These are phyloP conservation scores for Tipula confusa DNA, from an alignment of 2,888 invertebrate genomes.

Conservation along the genomic window DNA sequence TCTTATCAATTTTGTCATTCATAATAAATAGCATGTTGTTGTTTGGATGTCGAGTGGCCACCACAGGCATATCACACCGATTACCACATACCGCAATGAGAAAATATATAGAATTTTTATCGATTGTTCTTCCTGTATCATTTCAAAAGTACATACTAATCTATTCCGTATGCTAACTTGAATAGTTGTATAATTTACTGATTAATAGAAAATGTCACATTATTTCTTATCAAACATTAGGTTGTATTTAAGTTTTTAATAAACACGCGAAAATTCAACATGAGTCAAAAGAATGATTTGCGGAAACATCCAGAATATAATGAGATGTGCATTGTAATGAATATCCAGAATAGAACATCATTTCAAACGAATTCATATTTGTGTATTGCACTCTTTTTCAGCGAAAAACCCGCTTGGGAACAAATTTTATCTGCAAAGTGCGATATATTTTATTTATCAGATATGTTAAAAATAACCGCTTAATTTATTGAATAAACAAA, in stretches of 20 bases:
- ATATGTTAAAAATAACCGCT: too few relatives aligned
- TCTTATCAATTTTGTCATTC: background rate
- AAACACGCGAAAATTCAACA: background rate
- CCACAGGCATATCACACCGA: background rate
- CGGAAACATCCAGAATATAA: too few relatives aligned
- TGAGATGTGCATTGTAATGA: too few relatives aligned
- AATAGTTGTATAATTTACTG: background rate
- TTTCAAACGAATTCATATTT: too few relatives aligned
- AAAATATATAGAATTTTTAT: background rate
- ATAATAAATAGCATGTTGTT: background rate
- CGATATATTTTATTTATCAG: too few relatives aligned
- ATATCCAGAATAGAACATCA: too few relatives aligned
- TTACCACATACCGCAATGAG: background rate
- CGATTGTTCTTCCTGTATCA: background rate
- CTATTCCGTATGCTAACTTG: background rate
- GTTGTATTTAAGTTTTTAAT: background rate
- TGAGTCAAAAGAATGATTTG: too few relatives aligned
- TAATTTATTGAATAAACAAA: too few relatives aligned
- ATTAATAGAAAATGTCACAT: background rate
- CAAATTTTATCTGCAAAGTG: too few relatives aligned
- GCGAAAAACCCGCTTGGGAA: too few relatives aligned
- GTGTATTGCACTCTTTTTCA: too few relatives aligned
- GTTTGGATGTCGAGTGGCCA: background rate
- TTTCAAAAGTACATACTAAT: background rate
- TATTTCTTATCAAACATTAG: background rate